These are phyloP conservation scores for Paralichthys olivaceus DNA, from an alignment of 2,113 vertebrate species.

Conservation along the genomic window DNA sequence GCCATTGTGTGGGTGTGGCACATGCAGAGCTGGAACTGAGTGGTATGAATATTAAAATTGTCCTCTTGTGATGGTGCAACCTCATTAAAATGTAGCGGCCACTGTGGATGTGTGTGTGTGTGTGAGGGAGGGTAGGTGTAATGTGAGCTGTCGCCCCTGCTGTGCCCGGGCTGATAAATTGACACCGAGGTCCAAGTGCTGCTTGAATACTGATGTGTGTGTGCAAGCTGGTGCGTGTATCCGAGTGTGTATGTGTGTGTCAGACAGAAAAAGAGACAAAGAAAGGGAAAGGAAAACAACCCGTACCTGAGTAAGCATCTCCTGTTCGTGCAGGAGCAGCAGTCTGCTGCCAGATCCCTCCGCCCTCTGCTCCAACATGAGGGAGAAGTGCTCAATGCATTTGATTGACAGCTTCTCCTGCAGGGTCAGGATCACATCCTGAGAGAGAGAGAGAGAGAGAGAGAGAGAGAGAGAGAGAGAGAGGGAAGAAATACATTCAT, in stretches of 20 bases:
- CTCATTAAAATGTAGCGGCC: constrained; percentile 69
- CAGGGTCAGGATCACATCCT: constrained; percentile 96
- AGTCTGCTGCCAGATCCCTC: constrained; percentile 89
- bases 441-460: neutral
- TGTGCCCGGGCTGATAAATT: constrained; percentile 77
- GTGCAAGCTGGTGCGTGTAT: constrained; percentile 1
- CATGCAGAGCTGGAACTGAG: constrained; percentile 19
- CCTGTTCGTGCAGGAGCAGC: constrained; percentile 95
- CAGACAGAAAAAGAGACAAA: constrained; percentile 3
- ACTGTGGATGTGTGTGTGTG: constrained; percentile 16
- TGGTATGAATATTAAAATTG: constrained; percentile 71
- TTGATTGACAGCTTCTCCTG: constrained; percentile 98
- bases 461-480: neutral
- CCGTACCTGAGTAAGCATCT: constrained; percentile 94
- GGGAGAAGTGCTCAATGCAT: constrained; percentile 96
- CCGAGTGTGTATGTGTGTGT: neutral
- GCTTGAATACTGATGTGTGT: constrained; percentile 69
- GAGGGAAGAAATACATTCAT: neutral
- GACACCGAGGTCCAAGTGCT: constrained; percentile 56
- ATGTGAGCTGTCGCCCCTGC: constrained; percentile 63
- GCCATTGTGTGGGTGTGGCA: constrained; percentile 8
- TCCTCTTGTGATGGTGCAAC: constrained; percentile 57
- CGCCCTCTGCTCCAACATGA: constrained; percentile 91
- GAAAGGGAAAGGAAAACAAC: neutral
- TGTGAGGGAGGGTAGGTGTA: constrained; percentile 42